Conservation (phyloP, 2,113 vertebrate species). For the Rhinichthys klamathensis region DNA sequence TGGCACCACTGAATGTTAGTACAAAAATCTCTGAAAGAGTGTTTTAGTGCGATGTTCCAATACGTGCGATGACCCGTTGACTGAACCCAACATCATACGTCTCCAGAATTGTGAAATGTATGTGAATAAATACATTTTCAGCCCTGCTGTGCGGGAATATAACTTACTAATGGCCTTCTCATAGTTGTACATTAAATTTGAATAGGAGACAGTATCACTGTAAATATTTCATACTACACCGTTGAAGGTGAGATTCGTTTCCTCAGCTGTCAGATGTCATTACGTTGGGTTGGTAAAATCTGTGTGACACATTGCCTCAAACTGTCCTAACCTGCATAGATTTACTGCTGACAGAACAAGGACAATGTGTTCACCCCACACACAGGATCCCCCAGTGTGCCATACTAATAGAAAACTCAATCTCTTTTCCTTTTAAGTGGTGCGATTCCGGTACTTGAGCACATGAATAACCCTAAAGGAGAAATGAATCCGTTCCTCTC, state of each 20-base stretch:
- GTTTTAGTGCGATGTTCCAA: not conserved
- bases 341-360: constrained; percentile 58
- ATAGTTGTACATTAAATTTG: not conserved
- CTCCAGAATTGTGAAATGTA: not conserved
- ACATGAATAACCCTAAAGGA: constrained; percentile 80
- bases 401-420: constrained; percentile 77
- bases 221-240: not conserved
- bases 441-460: constrained; percentile 77
- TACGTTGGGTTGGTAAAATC: constrained; percentile 17
- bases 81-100: not conserved
- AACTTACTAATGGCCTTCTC: not conserved
- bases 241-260: not conserved
- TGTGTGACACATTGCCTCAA: constrained; percentile 26
- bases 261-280: constrained; percentile 6
- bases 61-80: not conserved
- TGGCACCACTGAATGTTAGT: too few relatives aligned
- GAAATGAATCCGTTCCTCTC: constrained; percentile 78
- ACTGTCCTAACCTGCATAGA: constrained; percentile 41
- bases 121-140: not conserved
- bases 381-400: constrained; percentile 53
- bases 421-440: constrained; percentile 74
- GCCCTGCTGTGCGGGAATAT: not conserved
- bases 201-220: not conserved
- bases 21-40: not conserved
- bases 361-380: constrained; percentile 54